These are phyloP conservation scores for Sceliomorpha sp. DNA, from an alignment of 2,888 invertebrate genomes.

Conservation along the genomic window DNA sequence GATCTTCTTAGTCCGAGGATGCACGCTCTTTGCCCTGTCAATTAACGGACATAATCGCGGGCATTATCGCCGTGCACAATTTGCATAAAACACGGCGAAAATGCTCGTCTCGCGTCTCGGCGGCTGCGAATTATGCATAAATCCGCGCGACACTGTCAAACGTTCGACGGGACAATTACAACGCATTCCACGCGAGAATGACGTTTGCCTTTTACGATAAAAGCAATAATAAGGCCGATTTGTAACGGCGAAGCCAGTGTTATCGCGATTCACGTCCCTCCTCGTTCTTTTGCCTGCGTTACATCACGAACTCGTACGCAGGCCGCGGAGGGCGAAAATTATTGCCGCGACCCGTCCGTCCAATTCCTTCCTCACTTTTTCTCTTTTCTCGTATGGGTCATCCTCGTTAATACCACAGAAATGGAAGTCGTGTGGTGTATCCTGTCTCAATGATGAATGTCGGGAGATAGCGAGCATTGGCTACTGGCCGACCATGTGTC, in stretches of 20 bases:
- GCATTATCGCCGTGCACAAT: slow-evolving; percentile 6
- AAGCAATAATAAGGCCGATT: slow-evolving; percentile 20
- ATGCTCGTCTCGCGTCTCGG: background rate
- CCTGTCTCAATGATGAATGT: slow-evolving; percentile 74
- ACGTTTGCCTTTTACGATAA: slow-evolving; percentile 11
- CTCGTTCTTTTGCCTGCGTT: slow-evolving; percentile 23
- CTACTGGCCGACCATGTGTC: slow-evolving; percentile 70
- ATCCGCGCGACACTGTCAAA: too few species aligned
- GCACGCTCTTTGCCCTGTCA: slow-evolving; percentile 9
- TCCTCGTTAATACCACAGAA: slow-evolving; percentile 57
- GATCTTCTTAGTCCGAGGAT: slow-evolving; percentile 3
- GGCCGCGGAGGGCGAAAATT: slow-evolving; percentile 34
- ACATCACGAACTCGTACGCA: slow-evolving; percentile 14
- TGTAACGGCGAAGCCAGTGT: slow-evolving; percentile 5
- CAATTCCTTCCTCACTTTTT: slow-evolving; percentile 31
- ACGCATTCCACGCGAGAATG: too few species aligned
- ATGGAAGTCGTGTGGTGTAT: slow-evolving; percentile 63
- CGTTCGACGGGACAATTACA: too few species aligned
- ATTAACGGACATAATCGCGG: slow-evolving; percentile 14
- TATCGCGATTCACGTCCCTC: background rate
- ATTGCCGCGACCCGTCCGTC: slow-evolving; percentile 26
- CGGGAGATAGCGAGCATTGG: slow-evolving; percentile 67
- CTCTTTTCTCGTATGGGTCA: slow-evolving; percentile 36
- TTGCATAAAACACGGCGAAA: slow-evolving; percentile 3
- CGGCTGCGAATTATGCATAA: too few species aligned